Evolutionary conservation across 2,888 invertebrate species (phyloP), one percentile per base, ranked within the genome.

Genomic region (Sinohyriopsis cumingii): DNA sequence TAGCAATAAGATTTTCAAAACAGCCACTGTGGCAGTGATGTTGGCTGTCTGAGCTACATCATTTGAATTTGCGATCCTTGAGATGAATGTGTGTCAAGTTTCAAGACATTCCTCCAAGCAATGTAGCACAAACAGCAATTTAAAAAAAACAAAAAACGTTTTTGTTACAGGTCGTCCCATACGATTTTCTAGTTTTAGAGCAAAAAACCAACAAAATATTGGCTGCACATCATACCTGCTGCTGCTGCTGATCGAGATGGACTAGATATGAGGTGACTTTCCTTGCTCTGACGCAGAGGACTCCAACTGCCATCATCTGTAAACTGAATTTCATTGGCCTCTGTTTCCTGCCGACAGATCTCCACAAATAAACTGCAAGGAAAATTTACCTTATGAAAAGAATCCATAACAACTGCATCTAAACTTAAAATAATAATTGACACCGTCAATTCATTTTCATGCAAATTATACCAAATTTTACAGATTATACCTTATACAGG

Each of bases 231-330:
- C 9, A 9, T 33, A 33, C 33, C 45, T 45, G 45, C 45, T 45
- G 45, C 7, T 33, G 33, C 12, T 45, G 45, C 3, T 45, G 45
- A 45, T 45, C 45, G 45, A 45, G 80, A 73, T 22, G 85, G 85
- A 79, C 83, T 85, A 55, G 76, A 62, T n/a, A 83, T 77, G n/a
- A 82, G 69, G 57, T 80, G 78, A 59, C 74, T 77, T 68, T 85
- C 84, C 67, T 83, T 84, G 59, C 75, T 77, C 15, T 80, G 78
- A 63, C 83, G 82, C 59, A 90, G 78, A 9, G 90, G 88, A 60
- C 84, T 84, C 91, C 91, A 91, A 25, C 84, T 84, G 15, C 91
- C 90, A 77, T 91, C 90, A 69, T 89, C 89, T 56, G 86, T 82
- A 75, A 91, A 90, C 78, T 90, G 86, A 55, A 91, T 90, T 74